Base-by-base conservation (phyloP, 2,797 vertebrate genomes). In the Galaxias olidus region DNA sequence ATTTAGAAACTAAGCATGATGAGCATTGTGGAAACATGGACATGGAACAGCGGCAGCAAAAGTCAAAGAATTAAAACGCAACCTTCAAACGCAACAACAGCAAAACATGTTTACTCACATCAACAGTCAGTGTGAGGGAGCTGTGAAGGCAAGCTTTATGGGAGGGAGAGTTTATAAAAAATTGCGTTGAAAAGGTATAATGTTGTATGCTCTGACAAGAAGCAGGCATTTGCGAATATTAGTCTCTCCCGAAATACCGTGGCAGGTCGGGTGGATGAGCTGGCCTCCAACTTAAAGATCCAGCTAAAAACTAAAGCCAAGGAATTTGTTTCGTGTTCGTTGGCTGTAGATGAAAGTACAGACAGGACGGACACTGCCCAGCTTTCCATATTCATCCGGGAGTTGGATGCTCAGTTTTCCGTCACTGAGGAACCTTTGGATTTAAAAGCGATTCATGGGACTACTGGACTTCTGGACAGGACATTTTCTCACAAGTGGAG, bases 251-350 rank as follows among this genome's bases (percentile, higher is more conserved):
- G 43, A 59, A 66, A 66, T 43, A 59, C 19, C 40, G 45, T 49
- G 64, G 64, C 54, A 11, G 41, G 44, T 66, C 54, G 40, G 64
- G 54, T 59, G 45, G 64, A 66, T 66, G 55, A 66, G 40, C 64
- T 59, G 48, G 64, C 64, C 54, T 66, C 64, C 45, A 19, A 59
- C 10, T 40, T 58, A 66, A 19, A 48, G 15, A 59, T 58, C 14
- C 57, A 59, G 57, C 57, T 59, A 45, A 59, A n/a, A 59, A 59
- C 11, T 43, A 46, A 59, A 41, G 56, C 42, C n/a, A 17, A 58
- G 42, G 42, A 44, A 43, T 44, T 44, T 18, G 56, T 43, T 59
- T 20, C 19, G 18, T 19, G 59, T 50, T 52, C 17, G 14, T 19
- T 51, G 50, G 50, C 5, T 64, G 50, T n/a, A n/a, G n/a, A n/a